Conservation (phyloP, 2,113 vertebrate genomes). For the Centropristis striata region DNA sequence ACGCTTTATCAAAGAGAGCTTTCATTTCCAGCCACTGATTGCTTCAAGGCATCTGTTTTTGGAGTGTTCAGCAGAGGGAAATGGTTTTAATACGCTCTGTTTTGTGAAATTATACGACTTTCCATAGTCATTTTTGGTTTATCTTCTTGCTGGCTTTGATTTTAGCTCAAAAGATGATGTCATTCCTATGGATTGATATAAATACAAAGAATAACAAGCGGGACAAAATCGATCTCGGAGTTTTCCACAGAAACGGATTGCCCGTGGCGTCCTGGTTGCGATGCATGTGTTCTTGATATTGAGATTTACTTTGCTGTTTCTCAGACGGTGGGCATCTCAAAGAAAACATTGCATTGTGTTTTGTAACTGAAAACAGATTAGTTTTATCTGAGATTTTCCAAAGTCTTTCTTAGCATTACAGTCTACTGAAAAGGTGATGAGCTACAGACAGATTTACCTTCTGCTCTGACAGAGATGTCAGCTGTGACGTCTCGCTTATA, state of each 20-base stretch:
- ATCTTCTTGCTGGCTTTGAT: constrained; percentile 13
- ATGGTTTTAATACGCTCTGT: constrained; percentile 2
- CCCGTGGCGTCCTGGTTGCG: background rate
- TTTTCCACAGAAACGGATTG: constrained; percentile 21
- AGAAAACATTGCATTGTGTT: constrained; percentile 8
- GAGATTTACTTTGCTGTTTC: background rate
- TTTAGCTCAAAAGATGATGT: constrained; percentile 29
- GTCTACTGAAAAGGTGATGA: too few species aligned
- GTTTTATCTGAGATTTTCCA: background rate
- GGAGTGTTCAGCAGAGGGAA: background rate
- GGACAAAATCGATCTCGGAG: background rate
- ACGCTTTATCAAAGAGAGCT: constrained; percentile 29
- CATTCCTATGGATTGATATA: constrained; percentile 5
- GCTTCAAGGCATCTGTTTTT: constrained; percentile 36
- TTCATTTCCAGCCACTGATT: constrained; percentile 23
- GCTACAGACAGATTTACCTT: too few species aligned
- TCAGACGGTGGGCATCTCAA: background rate
- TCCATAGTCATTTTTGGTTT: constrained; percentile 11
- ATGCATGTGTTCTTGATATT: constrained; percentile 32
- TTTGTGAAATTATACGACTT: constrained; percentile 42
- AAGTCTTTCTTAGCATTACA: background rate
- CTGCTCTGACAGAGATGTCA: constrained; percentile 10
- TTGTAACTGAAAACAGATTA: background rate
- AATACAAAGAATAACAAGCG: constrained; percentile 25
- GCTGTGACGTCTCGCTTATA: too few species aligned